A percentile compares a stretch with the other conserved stretches of the same genome.
Evolutionary conservation across 1,140 invertebrate genomes (phyloP).

Genomic region (Grapholita molesta): DNA sequence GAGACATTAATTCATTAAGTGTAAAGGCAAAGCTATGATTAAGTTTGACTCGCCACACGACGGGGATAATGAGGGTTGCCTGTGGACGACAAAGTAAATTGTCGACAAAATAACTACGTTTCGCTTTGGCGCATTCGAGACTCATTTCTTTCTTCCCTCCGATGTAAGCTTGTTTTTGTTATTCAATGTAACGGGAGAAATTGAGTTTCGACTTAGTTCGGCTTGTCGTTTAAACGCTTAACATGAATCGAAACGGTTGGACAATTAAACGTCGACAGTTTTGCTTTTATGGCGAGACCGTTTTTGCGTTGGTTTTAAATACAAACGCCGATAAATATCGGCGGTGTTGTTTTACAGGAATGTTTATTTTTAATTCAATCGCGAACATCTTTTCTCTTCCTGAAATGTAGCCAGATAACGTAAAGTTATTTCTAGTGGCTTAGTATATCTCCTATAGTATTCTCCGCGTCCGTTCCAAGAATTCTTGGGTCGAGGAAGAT

Average conservation of each 20-base stretch:
- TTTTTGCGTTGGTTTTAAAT: not conserved
- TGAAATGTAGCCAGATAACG: not conserved
- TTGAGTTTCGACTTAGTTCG: not conserved
- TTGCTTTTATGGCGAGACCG: not conserved
- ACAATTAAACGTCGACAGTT: not conserved
- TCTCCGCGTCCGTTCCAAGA: not conserved
- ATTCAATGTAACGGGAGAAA: conserved; percentile 8
- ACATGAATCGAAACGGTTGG: not conserved
- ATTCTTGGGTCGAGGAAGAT: conserved; percentile 10
- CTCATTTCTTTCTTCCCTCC: conserved; percentile 9
- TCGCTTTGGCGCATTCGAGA: not conserved
- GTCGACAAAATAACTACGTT: conserved; percentile 10
- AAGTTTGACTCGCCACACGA: not conserved
- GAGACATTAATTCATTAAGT: not conserved
- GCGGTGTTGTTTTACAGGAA: not conserved
- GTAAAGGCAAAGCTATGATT: not conserved
- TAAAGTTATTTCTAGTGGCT: conserved; percentile 7
- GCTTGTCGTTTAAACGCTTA: not conserved
- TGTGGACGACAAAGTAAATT: conserved; percentile 16
- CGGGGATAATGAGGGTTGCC: not conserved
- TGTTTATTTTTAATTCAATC: not conserved
- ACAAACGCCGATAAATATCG: not conserved
- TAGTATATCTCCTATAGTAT: conserved; percentile 4
- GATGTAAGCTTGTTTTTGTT: conserved; percentile 14
- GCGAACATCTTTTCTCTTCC: conserved; percentile 5